phyloP scores from a whole-genome alignment of 2,888 invertebrate genomes.

The Ormyrus labotus region DNA sequence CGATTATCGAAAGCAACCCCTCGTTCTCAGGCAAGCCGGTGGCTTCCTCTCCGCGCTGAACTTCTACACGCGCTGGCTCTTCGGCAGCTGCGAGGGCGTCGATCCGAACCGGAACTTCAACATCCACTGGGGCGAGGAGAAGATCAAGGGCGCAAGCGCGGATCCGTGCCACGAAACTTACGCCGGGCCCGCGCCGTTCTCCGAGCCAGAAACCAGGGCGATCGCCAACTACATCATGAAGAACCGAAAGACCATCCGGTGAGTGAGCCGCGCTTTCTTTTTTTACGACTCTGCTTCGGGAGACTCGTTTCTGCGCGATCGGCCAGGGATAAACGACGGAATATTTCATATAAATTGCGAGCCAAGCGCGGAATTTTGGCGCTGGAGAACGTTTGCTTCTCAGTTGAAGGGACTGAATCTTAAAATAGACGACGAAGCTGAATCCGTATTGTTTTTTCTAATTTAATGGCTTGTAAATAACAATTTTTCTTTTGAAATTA shows the following conservation, averaged over 20 bases:
- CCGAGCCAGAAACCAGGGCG: slow-evolving; percentile 86
- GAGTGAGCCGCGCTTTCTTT: slow-evolving; percentile 6
- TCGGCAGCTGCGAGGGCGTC: slow-evolving; percentile 83
- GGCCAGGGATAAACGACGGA: too few relatives aligned
- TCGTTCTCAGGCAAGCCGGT: slow-evolving; percentile 41
- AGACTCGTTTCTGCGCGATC: too few relatives aligned
- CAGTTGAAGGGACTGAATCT: too few relatives aligned
- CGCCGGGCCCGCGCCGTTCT: slow-evolving; percentile 84
- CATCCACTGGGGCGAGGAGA: slow-evolving; percentile 83
- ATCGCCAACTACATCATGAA: slow-evolving; percentile 82
- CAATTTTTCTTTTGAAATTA: too few relatives aligned
- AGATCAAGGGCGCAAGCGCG: slow-evolving; percentile 79
- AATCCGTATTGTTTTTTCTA: too few relatives aligned
- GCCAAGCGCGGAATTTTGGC: too few relatives aligned
- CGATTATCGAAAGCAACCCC: too few relatives aligned
- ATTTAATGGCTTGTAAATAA: too few relatives aligned
- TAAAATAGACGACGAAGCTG: too few relatives aligned
- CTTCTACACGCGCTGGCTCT: slow-evolving; percentile 77
- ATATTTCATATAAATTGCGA: too few relatives aligned
- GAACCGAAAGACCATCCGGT: slow-evolving; percentile 69
- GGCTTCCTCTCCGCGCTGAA: slow-evolving; percentile 68
- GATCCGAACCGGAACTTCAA: slow-evolving; percentile 89
- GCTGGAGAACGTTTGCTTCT: too few relatives aligned
- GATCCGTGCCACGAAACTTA: slow-evolving; percentile 87
- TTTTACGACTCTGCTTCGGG: neutral